phyloP scores from a whole-genome alignment of 2,797 vertebrate species.

The Clarias pachynema region DNA sequence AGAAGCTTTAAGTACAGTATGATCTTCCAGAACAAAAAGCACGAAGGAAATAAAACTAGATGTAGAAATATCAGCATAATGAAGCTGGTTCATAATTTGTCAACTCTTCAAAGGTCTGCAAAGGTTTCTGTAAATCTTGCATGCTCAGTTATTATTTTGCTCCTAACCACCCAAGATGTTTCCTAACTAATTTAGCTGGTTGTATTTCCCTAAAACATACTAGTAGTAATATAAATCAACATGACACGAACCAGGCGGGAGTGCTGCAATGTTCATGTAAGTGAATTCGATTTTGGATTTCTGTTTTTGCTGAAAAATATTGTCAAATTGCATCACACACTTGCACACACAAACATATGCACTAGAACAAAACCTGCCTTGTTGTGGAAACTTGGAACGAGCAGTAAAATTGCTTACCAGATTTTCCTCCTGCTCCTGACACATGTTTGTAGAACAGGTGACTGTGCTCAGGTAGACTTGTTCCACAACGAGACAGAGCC shows the following conservation, averaged over 20 bases:
- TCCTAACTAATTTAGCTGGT: neutral
- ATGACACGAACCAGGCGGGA: neutral
- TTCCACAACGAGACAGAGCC: constrained; percentile 6
- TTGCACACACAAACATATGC: neutral
- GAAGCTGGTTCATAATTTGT: neutral
- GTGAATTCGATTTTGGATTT: constrained; percentile 1
- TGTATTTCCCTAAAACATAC: neutral
- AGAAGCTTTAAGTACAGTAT: neutral
- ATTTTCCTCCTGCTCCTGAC: constrained; percentile 47
- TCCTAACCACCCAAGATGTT: neutral
- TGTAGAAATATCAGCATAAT: neutral
- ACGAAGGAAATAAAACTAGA: neutral
- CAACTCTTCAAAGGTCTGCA: neutral
- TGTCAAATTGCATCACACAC: constrained; percentile 24
- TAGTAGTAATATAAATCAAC: neutral
- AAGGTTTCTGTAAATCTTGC: neutral
- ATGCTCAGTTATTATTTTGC: neutral
- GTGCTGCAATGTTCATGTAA: neutral
- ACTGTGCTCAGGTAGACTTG: constrained; percentile 38
- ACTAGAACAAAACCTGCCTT: neutral
- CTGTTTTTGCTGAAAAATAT: constrained; percentile 17
- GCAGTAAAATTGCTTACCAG: constrained; percentile 35
- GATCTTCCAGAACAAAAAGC: neutral
- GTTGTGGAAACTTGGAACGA: constrained; percentile 44
- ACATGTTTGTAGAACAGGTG: constrained; percentile 49